phyloP scores from a whole-genome alignment of 1,140 invertebrate genomes.

The Bombus terrestris region DNA sequence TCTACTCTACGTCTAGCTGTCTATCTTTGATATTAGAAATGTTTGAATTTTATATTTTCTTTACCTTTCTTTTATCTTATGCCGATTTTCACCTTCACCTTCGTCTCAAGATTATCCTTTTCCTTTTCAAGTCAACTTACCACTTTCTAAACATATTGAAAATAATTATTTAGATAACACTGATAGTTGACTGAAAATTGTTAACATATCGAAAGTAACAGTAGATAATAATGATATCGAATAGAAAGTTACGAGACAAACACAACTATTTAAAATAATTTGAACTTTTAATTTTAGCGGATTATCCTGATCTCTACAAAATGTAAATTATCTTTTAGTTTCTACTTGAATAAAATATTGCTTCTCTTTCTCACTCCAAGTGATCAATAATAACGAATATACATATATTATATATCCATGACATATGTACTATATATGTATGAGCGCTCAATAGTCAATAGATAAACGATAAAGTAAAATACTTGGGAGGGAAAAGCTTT shows the following conservation, averaged over 20 bases:
- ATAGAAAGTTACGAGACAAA: background rate
- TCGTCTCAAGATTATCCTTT: background rate
- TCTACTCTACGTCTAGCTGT: background rate
- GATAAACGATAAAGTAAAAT: background rate
- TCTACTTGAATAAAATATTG: background rate
- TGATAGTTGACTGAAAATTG: no score
- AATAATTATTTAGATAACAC: no score
- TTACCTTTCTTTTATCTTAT: background rate
- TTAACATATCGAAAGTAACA: background rate
- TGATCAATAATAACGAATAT: background rate
- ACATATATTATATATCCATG: no score
- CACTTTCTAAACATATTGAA: background rate
- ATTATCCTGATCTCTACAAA: background rate
- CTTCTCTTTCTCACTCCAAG: background rate
- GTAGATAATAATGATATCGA: background rate
- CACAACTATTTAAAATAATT: background rate
- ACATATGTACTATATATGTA: background rate
- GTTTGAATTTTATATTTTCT: background rate
- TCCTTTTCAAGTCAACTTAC: background rate
- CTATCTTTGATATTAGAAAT: background rate
- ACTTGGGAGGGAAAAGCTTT: background rate
- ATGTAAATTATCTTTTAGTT: background rate
- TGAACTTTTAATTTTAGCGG: background rate
- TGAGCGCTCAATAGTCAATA: background rate
- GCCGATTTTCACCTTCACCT: constrained; percentile 11